Evolutionary conservation across 2,888 invertebrate species (phyloP).

Genomic region (Micoletzkya japonica): DNA sequence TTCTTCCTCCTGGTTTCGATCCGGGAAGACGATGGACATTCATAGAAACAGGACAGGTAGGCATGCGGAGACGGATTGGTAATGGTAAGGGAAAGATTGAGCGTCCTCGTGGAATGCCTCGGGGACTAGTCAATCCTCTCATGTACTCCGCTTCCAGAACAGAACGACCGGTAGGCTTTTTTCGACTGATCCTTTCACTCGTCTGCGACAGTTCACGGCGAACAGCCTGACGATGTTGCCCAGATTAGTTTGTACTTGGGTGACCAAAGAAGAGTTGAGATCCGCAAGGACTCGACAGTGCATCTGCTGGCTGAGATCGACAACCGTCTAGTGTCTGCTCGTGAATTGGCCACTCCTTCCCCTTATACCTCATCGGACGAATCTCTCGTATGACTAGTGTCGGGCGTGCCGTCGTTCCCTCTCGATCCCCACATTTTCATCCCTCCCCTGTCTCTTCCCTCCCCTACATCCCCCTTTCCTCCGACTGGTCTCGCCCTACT

Average conservation of each 20-base stretch:
- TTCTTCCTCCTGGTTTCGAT: slow-evolving; percentile 43
- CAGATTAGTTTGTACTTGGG: background rate
- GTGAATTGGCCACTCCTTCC: slow-evolving; percentile 25
- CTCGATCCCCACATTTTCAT: slow-evolving; percentile 1
- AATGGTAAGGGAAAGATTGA: slow-evolving; percentile 3
- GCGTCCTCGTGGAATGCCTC: slow-evolving; percentile 23
- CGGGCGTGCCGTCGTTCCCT: slow-evolving; percentile 19
- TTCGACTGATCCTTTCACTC: background rate
- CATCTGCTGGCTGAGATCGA: slow-evolving; percentile 17
- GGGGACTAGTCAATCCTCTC: slow-evolving; percentile 19
- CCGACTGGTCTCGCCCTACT: background rate
- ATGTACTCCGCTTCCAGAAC: background rate
- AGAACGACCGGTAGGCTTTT: background rate
- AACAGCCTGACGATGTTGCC: background rate
- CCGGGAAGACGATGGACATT: slow-evolving; percentile 60
- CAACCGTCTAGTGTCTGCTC: slow-evolving; percentile 11
- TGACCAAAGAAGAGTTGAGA: background rate
- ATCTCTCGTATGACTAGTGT: slow-evolving; percentile 26
- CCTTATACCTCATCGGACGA: slow-evolving; percentile 27
- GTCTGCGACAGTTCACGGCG: background rate
- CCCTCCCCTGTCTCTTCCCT: background rate
- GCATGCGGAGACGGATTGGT: background rate
- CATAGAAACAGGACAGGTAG: slow-evolving; percentile 53
- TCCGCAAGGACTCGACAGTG: background rate
- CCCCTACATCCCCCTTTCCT: background rate